Base-by-base conservation (phyloP, 1,140 invertebrate genomes). In the Agraylea sexmaculata region DNA sequence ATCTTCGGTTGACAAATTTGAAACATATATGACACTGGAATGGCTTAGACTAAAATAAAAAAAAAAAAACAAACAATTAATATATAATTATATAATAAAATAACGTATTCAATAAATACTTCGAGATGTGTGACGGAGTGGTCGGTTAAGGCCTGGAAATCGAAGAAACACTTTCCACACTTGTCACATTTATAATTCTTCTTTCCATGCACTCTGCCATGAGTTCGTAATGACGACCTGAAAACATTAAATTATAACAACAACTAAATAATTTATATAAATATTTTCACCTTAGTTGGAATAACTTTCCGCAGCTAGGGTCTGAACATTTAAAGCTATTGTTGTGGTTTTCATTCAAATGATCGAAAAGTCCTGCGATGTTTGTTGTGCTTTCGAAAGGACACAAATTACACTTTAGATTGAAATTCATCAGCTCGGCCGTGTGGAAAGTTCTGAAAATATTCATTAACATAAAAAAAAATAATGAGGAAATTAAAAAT, bases 21-120 rank as follows among this genome's bases (percentile, higher is more conserved):
- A 65, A 46, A 40, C 68, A 71, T 21, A 69, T 68, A 52, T 69
- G 65, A 40, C 68, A 71, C 48, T 68, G 64, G 56, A 64, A 70
- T 4, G 69, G 68, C 29, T 69, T 70, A 31, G 62, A 62, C 64
- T 66, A 47, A 3, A 38, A 27, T n/a, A 41, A 36, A 36, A 36
- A 36, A 20, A 21, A 6, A 36, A 3, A 25, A 25, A 36, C 15
- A 25, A 5, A 31, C 25, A 19, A 40, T 31, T 13, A 11, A 32
- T 18, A 40, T 12, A 16, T 23, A 25, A 36, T 10, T 18, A 36
- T 32, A 17, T 23, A 11, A 6, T 21, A 2, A 6, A 28, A 13
- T 27, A 17, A 25, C 3, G 35, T 41, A 31, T 31, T 21, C 35
- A 21, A 44, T 30, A 41, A 40, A 13, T 40, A 66, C 64, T 52